Conservation (phyloP, 2,888 invertebrate genomes). For the Pycnomerus fuliginosus region DNA sequence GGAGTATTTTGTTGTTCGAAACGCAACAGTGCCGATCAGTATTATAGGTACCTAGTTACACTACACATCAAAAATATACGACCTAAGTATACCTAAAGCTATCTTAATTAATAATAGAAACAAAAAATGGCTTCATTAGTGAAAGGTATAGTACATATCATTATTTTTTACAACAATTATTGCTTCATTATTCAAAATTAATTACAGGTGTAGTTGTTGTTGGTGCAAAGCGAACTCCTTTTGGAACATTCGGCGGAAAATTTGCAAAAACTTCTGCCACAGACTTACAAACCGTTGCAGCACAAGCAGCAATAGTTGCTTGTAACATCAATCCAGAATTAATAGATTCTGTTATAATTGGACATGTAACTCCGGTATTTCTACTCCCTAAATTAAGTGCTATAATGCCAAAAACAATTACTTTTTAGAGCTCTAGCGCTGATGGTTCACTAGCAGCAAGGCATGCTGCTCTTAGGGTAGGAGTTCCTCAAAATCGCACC, state of each 20-base stretch:
- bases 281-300: conserved; percentile 79
- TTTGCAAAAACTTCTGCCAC: conserved; percentile 72
- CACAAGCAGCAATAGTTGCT: conserved; percentile 74
- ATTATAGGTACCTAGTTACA: no score
- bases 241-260: conserved; percentile 91
- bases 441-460: conserved; percentile 87
- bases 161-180: conserved; percentile 2
- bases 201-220: conserved; percentile 82
- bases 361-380: conserved; percentile 64
- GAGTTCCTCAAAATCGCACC: conserved; percentile 82
- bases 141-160: conserved; percentile 31
- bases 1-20: no score
- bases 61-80: no score
- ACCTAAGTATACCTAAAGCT: no score
- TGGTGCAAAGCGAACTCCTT: conserved; percentile 94
- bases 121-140: conserved; percentile 31
- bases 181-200: conserved; percentile 3
- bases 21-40: no score
- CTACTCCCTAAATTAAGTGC: not conserved
- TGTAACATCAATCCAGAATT: conserved; percentile 81
- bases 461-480: conserved; percentile 81
- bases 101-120: no score
- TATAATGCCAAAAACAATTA: not conserved
- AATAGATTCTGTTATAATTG: conserved; percentile 87
- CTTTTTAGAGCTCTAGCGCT: conserved; percentile 65